A percentile compares a stretch with the other conserved stretches of the same genome.
Conservation (phyloP, 2,797 vertebrate genomes). For the Eulemur rubriventer region DNA sequence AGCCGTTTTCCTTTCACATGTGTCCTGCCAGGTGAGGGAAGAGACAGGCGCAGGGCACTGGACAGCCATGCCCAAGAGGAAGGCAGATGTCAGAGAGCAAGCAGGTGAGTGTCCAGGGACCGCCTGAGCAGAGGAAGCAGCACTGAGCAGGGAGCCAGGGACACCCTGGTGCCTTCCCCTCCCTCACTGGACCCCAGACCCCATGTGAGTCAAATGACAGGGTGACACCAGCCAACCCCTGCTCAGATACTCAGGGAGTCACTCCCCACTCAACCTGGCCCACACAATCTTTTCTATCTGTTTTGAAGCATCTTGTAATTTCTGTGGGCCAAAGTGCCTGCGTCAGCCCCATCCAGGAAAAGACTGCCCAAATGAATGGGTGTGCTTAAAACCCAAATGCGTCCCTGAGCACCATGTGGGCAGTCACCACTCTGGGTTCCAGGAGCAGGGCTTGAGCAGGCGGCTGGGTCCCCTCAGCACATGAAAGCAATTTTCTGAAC, state of each 20-base stretch:
- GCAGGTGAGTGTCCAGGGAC: background rate
- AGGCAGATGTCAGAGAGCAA: background rate
- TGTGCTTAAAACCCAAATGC: conserved; percentile 60
- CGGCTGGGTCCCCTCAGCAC: background rate
- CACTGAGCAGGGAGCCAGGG: background rate
- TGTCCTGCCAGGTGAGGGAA: background rate
- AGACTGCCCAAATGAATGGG: conserved; percentile 71
- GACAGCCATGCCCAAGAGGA: background rate
- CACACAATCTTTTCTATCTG: background rate
- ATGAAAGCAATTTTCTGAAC: conserved; percentile 51
- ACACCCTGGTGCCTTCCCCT: background rate
- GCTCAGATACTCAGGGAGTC: background rate
- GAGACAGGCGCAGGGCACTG: background rate
- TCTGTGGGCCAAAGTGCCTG: conserved; percentile 60
- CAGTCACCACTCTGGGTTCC: conserved; percentile 1
- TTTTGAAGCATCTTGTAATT: conserved; percentile 61
- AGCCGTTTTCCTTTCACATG: background rate
- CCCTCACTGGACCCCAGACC: background rate
- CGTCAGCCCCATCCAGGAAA: conserved; percentile 70
- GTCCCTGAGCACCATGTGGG: background rate
- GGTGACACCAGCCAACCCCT: background rate
- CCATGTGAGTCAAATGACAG: background rate
- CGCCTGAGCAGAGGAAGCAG: background rate
- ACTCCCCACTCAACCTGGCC: background rate
- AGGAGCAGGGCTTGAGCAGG: background rate